A percentile compares a stretch with the other conserved stretches of the same genome.
These are phyloP conservation scores for Neelides folsomi DNA, from an alignment of 2,888 invertebrate species.

Conservation along the genomic window DNA sequence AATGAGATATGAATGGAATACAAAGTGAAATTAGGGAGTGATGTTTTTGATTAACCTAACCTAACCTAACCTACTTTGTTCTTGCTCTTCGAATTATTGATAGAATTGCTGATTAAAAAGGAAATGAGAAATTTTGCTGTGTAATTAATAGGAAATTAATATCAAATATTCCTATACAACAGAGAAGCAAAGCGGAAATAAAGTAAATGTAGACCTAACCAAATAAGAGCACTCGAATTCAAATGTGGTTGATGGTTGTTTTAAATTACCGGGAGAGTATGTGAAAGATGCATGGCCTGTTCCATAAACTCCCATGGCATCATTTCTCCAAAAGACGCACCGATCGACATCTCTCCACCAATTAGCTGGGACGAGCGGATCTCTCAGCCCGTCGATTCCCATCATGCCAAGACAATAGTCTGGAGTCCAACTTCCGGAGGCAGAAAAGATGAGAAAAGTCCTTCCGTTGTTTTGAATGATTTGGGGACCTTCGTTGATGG, in stretches of 20 bases:
- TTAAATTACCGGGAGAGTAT: slow-evolving; percentile 14
- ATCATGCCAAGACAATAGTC: slow-evolving; percentile 29
- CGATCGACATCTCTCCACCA: slow-evolving; percentile 20
- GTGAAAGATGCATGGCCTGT: slow-evolving; percentile 31
- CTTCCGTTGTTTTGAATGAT: slow-evolving; percentile 21
- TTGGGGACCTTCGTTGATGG: slow-evolving; percentile 27
- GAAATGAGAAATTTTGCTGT: too few relatives aligned
- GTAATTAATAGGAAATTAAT: too few relatives aligned
- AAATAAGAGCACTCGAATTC: too few relatives aligned
- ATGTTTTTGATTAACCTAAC: too few relatives aligned
- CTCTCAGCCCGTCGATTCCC: slow-evolving; percentile 23
- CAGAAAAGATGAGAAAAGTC: slow-evolving; percentile 25
- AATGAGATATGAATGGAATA: too few relatives aligned
- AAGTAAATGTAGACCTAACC: background rate
- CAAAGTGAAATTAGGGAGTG: too few relatives aligned
- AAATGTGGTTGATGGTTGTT: background rate
- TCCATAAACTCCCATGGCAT: slow-evolving; percentile 24
- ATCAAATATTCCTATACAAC: too few relatives aligned
- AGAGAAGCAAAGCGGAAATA: too few relatives aligned
- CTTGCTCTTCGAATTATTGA: too few relatives aligned
- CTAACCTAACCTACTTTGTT: too few relatives aligned
- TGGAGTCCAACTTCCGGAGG: slow-evolving; percentile 28
- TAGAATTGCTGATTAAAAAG: too few relatives aligned
- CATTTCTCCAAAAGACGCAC: slow-evolving; percentile 28
- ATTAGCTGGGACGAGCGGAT: slow-evolving; percentile 22